These are phyloP conservation scores for Brachionus plicatilis DNA, from an alignment of 1,140 invertebrate species.

Conservation along the genomic window DNA sequence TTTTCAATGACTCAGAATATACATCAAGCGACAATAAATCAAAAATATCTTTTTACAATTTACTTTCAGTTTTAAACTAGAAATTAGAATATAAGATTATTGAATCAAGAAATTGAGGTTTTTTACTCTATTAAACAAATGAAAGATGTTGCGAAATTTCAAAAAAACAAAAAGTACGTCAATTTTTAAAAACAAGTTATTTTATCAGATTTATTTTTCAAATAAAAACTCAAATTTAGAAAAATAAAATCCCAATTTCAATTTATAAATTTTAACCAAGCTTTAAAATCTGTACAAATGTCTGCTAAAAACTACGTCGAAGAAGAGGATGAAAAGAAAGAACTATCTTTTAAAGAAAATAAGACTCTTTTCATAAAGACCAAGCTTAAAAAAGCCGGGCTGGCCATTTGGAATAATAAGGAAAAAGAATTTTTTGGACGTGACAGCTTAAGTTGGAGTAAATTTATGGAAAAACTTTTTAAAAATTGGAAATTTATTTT, in stretches of 20 bases:
- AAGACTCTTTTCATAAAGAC: neutral
- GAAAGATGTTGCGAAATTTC: neutral
- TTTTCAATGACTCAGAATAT: neutral
- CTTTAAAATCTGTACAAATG: neutral
- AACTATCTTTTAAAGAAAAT: neutral
- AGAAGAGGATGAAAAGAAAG: neutral
- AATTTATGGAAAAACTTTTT: neutral
- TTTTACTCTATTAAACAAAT: neutral
- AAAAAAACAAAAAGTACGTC: neutral
- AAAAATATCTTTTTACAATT: neutral
- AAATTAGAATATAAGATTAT: neutral
- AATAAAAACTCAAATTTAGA: neutral
- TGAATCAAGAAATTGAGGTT: neutral
- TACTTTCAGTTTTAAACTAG: neutral
- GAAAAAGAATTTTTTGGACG: slow-evolving; percentile 14
- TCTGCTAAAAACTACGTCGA: neutral
- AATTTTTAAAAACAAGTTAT: neutral
- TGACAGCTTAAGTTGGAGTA: slow-evolving; percentile 4
- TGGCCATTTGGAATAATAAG: slow-evolving; percentile 6
- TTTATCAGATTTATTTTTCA: neutral
- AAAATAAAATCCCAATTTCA: neutral
- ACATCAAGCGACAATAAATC: neutral
- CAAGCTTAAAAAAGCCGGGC: neutral
- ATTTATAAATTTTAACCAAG: neutral
- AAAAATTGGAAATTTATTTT: neutral